Base-by-base conservation (phyloP, 2,113 vertebrate species). In the Piprites chloris region DNA sequence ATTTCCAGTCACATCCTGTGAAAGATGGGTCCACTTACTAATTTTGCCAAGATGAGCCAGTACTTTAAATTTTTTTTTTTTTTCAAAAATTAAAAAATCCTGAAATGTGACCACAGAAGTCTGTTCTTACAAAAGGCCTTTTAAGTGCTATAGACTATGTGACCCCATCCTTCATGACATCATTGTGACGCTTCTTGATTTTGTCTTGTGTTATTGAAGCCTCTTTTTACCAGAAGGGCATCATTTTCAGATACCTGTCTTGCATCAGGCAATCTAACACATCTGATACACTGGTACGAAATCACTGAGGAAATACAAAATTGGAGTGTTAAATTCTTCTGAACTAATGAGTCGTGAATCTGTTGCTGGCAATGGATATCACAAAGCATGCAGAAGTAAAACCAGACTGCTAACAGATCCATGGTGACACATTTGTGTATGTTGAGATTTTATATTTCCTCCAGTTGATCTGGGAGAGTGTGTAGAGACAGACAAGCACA, bases 331-430 rank as follows among this genome's bases (percentile, higher is more conserved):
- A 35, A 8, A 26, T 75, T 80, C 61, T 94, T 65, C 74, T 81
- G 52, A 82, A 52, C 27, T 42, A 83, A 78, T 52, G 42, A 23
- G 78, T 86, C 12, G 61, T 96, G 87, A 92, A 46, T 95, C 96
- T 35, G 46, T 96, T 97, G 96, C 96, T 97, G 96, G 95, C 95
- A 90, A 85, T 77, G 66, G 95, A 87, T 74, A n/a, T 97, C 68
- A 80, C 80, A 91, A 73, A 88, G 58, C 80, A 39, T 9, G 15
- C 73, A 61, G 68, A 90, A 85, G 62, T 75, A 72, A 88, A 94
- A 82, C 44, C 33, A 79, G 75, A 74, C 61, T 90, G 46, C 58
- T 84, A 86, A 73, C 62, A 62, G 65, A 35, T 91, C 80, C 68
- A 23, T 68, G 77, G 73, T 94, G 56, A 86, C 41, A 81, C 78